Base-by-base conservation (phyloP, 2,797 vertebrate species). In the Scomberomorus guttatus region DNA sequence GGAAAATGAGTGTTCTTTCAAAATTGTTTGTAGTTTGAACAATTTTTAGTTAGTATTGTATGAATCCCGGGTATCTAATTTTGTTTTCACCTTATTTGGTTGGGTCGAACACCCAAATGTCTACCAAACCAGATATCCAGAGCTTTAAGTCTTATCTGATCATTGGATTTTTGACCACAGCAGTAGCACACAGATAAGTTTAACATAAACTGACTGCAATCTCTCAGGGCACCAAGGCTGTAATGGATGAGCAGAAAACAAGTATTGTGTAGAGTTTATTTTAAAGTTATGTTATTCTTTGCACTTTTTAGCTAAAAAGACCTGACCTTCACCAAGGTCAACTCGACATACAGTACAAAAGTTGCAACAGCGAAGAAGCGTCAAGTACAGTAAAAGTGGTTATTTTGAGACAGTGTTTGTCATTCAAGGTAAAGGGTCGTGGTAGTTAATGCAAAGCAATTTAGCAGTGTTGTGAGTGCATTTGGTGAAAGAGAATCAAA, bases 301-400 rank as follows among this genome's bases (percentile, higher is more conserved):
- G 0, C 11, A 27, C 9, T 32, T 4, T 24, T 58, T 34, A 15
- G 20, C 18, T 46, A 14, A 52, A 39, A 14, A 50, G 51, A 52
- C 22, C 6, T 29, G 50, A 50, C 50, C 50, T 15, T 56, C 27
- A 22, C 27, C 61, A 72, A 72, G 37, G 79, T 57, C 3, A 29
- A 59, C 46, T 50, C 6, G 29, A 46, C 1, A 52, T 13, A 32
- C 6, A 51, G 24, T 11, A 13, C 25, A 48, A 50, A 27, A 14
- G 25, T 22, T 20, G 10, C 20, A 60, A 32, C 22, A 44, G 11
- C 13, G 32, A 42, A 50, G 15, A 12, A 63, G 20, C 34, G 57
- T 42, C 14, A 64, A 37, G 58, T 6, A 12, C 6, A 56, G 27
- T 22, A 14, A 17, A 50, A 59, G 42, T 20, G 13, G 1, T 25